A percentile compares a stretch with the other conserved stretches of the same genome.
Evolutionary conservation across 2,888 invertebrate species (phyloP).

Genomic region (Pterostichus madidus): DNA sequence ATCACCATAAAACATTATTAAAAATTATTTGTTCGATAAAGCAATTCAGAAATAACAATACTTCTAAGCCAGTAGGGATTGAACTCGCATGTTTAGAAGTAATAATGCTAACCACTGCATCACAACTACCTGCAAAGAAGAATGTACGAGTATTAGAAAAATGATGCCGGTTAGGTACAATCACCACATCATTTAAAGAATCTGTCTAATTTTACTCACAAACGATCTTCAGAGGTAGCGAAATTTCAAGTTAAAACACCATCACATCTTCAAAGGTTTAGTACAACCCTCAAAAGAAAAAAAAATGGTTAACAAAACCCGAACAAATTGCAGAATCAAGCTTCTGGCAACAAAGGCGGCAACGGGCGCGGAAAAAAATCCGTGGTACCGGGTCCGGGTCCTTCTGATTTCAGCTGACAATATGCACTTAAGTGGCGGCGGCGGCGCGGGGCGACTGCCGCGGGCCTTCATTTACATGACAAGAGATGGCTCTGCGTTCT

Average conservation of each 20-base stretch:
- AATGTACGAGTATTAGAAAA: too few species aligned
- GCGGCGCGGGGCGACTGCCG: constrained; percentile 78
- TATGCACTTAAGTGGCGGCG: constrained; percentile 75
- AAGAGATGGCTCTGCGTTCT: constrained; percentile 73
- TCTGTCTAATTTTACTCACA: not conserved
- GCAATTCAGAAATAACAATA: too few species aligned
- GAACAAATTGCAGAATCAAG: constrained; percentile 66
- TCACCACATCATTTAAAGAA: not conserved
- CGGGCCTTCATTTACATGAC: constrained; percentile 81
- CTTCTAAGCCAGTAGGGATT: too few species aligned
- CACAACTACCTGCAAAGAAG: too few species aligned
- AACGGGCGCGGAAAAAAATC: not conserved
- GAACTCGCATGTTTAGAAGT: too few species aligned
- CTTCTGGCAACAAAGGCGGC: constrained; percentile 62
- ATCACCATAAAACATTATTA: too few species aligned
- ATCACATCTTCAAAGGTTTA: constrained; percentile 20
- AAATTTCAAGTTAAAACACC: not conserved
- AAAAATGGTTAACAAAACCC: constrained; percentile 59
- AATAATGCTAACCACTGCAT: too few species aligned
- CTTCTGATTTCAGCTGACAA: constrained; percentile 66
- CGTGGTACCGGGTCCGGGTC: constrained; percentile 46
- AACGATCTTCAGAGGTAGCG: constrained; percentile 1
- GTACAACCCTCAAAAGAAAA: constrained; percentile 67
- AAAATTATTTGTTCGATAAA: too few species aligned
- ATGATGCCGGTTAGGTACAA: too few species aligned